Evolutionary conservation across 35 echinoderm and acorn worm species (phyloP).

Genomic region (Hemicentrotus pulcherrimus): DNA sequence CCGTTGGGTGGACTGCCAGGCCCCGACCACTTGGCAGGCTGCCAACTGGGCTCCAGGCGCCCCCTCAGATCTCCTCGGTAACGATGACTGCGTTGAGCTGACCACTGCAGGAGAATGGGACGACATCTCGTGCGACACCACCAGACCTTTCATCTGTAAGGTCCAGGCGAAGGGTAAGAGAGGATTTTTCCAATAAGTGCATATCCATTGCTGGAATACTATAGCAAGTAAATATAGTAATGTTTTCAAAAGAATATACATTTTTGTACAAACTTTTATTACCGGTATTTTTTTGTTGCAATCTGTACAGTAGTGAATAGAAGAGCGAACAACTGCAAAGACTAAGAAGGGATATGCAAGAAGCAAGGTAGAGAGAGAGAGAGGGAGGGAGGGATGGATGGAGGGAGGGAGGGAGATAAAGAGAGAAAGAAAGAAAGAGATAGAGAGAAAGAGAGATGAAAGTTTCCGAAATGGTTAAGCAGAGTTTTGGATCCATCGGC

Average conservation of each 20-base stretch:
- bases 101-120: conserved; percentile 56
- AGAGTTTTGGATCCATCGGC: too few relatives aligned
- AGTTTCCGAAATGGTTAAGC: too few relatives aligned
- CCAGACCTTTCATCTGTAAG: conserved; percentile 67
- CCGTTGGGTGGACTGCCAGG: conserved; percentile 74
- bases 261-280: too few relatives aligned
- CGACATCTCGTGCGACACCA: conserved; percentile 55
- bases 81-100: conserved; percentile 71
- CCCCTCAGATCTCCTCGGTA: conserved; percentile 44
- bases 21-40: conserved; percentile 42
- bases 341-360: neutral
- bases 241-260: too few relatives aligned
- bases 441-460: neutral
- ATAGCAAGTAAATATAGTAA: too few relatives aligned
- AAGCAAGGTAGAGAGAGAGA: neutral
- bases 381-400: neutral
- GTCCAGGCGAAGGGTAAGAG: conserved; percentile 62
- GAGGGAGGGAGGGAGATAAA: too few relatives aligned
- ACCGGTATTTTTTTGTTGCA: too few relatives aligned
- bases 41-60: conserved; percentile 64
- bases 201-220: too few relatives aligned
- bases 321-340: neutral
- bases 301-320: neutral
- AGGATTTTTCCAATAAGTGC: neutral
- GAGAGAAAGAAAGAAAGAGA: neutral